A percentile compares a stretch with the other conserved stretches of the same genome.
Evolutionary conservation across 2,797 vertebrate genomes (phyloP).

Genomic region (Peromyscus melanophrys): DNA sequence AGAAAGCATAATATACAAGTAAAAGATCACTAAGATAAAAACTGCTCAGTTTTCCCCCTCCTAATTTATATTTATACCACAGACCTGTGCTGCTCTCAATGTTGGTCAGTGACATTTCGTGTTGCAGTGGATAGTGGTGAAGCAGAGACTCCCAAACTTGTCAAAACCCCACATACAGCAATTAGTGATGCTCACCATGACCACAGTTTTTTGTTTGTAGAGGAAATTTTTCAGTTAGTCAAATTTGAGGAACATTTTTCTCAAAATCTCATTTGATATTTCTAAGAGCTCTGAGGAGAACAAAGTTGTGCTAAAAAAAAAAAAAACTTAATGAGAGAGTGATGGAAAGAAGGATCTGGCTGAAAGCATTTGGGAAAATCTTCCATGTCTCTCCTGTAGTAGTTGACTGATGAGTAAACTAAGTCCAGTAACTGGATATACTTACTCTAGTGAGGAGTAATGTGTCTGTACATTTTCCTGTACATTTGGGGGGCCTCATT

Average conservation of each 20-base stretch:
- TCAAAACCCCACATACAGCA: neutral
- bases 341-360: neutral
- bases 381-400: neutral
- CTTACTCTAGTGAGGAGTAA: neutral
- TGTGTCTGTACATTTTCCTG: neutral
- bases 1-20: neutral
- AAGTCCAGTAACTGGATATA: neutral
- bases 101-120: neutral
- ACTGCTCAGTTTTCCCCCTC: too few species aligned
- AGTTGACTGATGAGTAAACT: neutral
- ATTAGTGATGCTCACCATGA: neutral
- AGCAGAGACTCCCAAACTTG: neutral
- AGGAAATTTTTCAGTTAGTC: neutral
- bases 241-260: neutral
- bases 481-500: neutral
- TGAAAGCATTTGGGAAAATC: neutral
- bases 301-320: neutral
- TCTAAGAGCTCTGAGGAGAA: neutral
- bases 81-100: neutral
- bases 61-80: neutral
- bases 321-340: neutral
- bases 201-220: neutral
- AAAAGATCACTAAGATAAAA: neutral
- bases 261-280: neutral
- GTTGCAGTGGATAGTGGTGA: neutral